A percentile compares a stretch with the other conserved stretches of the same genome.
Evolutionary conservation across 2,888 invertebrate species (phyloP).

Genomic region (Stramonita haemastoma): DNA sequence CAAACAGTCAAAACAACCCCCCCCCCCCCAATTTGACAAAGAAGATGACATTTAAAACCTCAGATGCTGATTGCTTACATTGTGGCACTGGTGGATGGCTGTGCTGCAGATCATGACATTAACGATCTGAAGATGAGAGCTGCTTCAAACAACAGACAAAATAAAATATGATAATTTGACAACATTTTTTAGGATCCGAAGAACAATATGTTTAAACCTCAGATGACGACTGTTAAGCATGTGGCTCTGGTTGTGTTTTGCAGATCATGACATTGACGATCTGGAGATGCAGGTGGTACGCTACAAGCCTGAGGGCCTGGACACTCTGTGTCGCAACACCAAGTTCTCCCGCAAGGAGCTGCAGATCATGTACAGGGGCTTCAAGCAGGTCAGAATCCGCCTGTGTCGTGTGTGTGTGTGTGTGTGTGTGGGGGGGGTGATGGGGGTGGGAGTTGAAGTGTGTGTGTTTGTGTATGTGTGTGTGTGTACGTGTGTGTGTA

Average conservation of each 20-base stretch:
- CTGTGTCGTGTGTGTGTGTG: neutral
- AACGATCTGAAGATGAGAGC: neutral
- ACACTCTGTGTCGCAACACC: conserved; percentile 91
- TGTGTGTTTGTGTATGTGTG: conserved; percentile 2
- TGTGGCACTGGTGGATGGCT: neutral
- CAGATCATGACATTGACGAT: conserved; percentile 88
- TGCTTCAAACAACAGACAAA: too few species aligned
- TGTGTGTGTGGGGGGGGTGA: neutral
- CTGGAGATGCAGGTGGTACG: conserved; percentile 89
- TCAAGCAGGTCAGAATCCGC: conserved; percentile 88
- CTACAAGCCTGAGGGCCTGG: conserved; percentile 95
- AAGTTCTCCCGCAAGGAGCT: conserved; percentile 90
- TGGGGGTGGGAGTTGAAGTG: too few species aligned
- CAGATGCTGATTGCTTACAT: neutral
- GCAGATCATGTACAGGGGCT: conserved; percentile 96
- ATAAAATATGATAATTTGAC: too few species aligned
- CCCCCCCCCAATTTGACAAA: too few species aligned
- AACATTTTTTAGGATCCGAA: too few species aligned
- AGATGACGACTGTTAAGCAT: neutral
- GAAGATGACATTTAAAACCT: too few species aligned
- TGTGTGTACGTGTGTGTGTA: neutral
- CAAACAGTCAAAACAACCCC: too few species aligned
- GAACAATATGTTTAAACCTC: too few species aligned
- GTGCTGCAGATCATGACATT: neutral
- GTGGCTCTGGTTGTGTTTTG: neutral